Evolutionary conservation across 2,797 vertebrate species (phyloP).

Genomic region (Rhabdomys pumilio): DNA sequence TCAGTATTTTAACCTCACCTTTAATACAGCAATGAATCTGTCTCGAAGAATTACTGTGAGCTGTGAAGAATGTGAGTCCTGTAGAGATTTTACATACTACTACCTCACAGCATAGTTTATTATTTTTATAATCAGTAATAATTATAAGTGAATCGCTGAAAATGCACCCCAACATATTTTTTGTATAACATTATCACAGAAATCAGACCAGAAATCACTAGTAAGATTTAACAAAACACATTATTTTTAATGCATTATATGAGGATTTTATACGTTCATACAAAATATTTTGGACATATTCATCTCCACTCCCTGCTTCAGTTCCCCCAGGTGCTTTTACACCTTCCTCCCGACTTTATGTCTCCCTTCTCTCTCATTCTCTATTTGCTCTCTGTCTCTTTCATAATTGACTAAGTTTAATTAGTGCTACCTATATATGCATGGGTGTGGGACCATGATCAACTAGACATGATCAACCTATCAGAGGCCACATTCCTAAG

Average conservation of each 20-base stretch:
- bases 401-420: background rate
- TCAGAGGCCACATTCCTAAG: background rate
- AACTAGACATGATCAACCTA: background rate
- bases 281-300: background rate
- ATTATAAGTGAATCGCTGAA: background rate
- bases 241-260: background rate
- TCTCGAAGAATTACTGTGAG: background rate
- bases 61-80: background rate
- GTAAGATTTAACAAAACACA: background rate
- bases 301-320: background rate
- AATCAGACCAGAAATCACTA: background rate
- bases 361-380: background rate
- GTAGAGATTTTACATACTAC: background rate
- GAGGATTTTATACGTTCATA: background rate
- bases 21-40: background rate
- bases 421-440: background rate
- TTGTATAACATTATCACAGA: constrained; percentile 15
- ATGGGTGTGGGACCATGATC: background rate
- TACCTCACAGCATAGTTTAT: background rate
- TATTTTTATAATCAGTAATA: constrained; percentile 2
- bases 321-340: background rate
- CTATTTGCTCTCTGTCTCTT: background rate
- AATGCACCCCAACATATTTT: background rate
- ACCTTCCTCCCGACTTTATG: background rate
- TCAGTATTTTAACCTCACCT: background rate